A percentile compares a stretch with the other conserved stretches of the same genome.
Evolutionary conservation across 1,140 invertebrate species (phyloP).

Genomic region (Lasioglossum baleicum): DNA sequence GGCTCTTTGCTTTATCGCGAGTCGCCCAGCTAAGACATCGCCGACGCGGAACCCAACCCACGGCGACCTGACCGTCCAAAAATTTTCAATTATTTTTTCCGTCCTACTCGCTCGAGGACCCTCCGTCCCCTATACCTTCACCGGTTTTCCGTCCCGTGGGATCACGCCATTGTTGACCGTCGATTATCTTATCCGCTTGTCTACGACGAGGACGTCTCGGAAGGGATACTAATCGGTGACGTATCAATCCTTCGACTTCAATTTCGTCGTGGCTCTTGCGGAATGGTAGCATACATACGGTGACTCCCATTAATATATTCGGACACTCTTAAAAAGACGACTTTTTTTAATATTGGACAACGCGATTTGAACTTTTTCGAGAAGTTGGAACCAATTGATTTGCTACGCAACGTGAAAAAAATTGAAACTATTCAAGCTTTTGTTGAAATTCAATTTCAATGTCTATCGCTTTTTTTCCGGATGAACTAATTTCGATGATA

Average conservation of each 20-base stretch:
- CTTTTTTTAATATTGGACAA: too few species aligned
- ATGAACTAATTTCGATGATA: too few species aligned
- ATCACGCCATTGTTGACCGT: conserved; percentile 26
- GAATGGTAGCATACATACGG: not conserved
- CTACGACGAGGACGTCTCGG: not conserved
- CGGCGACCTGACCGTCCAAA: conserved; percentile 56
- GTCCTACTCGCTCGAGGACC: conserved; percentile 4
- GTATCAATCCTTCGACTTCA: not conserved
- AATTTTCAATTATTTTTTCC: conserved; percentile 67
- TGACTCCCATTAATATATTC: too few species aligned
- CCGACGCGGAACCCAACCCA: conserved; percentile 18
- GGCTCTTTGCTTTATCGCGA: conserved; percentile 80
- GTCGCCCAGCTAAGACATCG: conserved; percentile 73
- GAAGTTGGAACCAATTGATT: too few species aligned
- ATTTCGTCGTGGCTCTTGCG: not conserved
- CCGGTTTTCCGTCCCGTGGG: conserved; percentile 5
- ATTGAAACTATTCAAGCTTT: too few species aligned
- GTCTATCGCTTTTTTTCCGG: too few species aligned
- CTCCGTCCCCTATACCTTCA: not conserved
- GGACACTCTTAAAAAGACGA: too few species aligned
- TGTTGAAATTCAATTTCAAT: too few species aligned
- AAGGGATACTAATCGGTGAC: not conserved
- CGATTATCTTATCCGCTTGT: conserved; percentile 51
- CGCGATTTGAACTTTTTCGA: too few species aligned
- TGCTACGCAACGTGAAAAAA: too few species aligned